phyloP scores from a whole-genome alignment of 2,797 vertebrate species.

The Eospalax fontanierii region DNA sequence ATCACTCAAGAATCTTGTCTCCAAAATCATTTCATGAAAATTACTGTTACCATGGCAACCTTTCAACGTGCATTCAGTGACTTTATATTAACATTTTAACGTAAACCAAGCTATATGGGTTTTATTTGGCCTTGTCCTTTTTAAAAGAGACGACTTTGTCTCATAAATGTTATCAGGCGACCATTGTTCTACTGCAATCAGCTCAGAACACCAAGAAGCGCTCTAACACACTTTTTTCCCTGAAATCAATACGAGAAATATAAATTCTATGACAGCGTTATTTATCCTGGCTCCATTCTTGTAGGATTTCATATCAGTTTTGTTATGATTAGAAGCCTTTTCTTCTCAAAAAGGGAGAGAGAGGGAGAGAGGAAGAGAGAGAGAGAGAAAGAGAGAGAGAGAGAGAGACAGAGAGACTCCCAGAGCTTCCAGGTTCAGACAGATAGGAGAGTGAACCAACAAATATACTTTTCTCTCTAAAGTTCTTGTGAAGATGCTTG shows the following conservation, averaged over 20 bases:
- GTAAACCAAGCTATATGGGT: slow-evolving; percentile 32
- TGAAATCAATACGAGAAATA: slow-evolving; percentile 57
- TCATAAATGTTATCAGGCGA: background rate
- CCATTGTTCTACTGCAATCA: slow-evolving; percentile 39
- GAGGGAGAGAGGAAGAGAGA: too few relatives aligned
- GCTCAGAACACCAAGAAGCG: slow-evolving; percentile 25
- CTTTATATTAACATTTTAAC: slow-evolving; percentile 73
- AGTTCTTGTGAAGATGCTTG: slow-evolving; percentile 19
- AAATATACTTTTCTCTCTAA: slow-evolving; percentile 55
- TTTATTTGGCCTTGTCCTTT: slow-evolving; percentile 70
- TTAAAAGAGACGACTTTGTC: slow-evolving; percentile 37
- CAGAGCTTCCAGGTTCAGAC: background rate
- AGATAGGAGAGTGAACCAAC: background rate
- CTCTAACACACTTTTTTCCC: slow-evolving; percentile 57
- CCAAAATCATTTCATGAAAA: slow-evolving; percentile 66
- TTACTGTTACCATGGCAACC: slow-evolving; percentile 73
- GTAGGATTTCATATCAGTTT: slow-evolving; percentile 65
- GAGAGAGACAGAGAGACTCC: background rate
- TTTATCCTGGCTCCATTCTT: slow-evolving; percentile 62
- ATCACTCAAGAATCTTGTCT: slow-evolving; percentile 50
- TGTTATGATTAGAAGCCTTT: slow-evolving; percentile 70
- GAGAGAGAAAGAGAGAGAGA: too few relatives aligned
- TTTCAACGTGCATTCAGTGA: slow-evolving; percentile 55
- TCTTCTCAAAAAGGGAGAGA: background rate
- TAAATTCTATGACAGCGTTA: slow-evolving; percentile 61